phyloP scores from a whole-genome alignment of 2,797 vertebrate species.

The Neosilurus mollespiculum region DNA sequence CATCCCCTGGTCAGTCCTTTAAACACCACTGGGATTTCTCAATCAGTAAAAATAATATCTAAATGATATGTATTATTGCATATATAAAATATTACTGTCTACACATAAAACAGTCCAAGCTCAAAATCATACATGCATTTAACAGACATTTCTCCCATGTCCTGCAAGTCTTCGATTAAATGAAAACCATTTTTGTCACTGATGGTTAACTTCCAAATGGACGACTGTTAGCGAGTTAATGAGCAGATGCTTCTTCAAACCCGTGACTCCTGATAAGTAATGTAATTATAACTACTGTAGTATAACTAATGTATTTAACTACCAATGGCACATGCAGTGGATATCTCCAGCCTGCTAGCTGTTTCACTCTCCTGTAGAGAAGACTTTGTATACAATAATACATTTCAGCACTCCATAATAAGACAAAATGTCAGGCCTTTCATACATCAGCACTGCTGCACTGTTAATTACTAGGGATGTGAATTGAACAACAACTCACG shows the following conservation, averaged over 20 bases:
- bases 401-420: neutral
- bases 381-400: neutral
- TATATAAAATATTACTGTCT: neutral
- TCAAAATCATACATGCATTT: neutral
- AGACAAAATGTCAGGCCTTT: neutral
- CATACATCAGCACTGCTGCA: neutral
- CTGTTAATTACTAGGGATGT: neutral
- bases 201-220: neutral
- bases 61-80: neutral
- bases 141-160: neutral
- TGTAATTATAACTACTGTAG: neutral
- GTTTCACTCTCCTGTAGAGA: neutral
- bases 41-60: neutral
- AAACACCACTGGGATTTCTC: neutral
- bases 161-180: neutral
- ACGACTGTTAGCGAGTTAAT: neutral
- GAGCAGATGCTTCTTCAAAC: conserved; percentile 1
- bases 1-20: neutral
- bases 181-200: neutral
- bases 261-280: neutral
- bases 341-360: neutral
- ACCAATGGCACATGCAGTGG: neutral
- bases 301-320: neutral
- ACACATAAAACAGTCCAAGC: neutral
- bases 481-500: too few relatives aligned